These are phyloP conservation scores for Leptatherina wallacei DNA, from an alignment of 2,797 vertebrate species.

Conservation along the genomic window DNA sequence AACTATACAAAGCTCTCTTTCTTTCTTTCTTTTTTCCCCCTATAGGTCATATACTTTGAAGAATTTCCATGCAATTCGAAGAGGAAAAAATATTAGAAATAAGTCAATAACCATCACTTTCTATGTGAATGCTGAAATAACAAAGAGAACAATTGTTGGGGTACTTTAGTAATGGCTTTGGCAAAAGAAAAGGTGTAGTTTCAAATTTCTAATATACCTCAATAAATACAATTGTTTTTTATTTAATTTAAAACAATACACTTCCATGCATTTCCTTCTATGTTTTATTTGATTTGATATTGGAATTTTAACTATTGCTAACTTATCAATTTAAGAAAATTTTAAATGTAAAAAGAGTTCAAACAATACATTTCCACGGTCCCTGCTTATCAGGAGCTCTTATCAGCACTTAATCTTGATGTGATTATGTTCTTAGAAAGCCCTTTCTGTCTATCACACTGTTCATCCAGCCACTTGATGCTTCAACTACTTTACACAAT, in stretches of 20 bases:
- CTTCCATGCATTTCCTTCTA: not conserved
- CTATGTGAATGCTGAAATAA: not conserved
- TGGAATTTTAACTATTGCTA: not conserved
- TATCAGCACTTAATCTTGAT: not conserved
- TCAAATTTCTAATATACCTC: not conserved
- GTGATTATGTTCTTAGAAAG: not conserved
- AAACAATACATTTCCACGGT: not conserved
- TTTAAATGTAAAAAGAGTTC: not conserved
- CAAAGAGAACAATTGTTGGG: not conserved
- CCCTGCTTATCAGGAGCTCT: not conserved
- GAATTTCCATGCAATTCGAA: not conserved
- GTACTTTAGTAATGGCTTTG: not conserved
- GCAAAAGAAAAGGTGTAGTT: not conserved
- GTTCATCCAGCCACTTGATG: conserved; percentile 4
- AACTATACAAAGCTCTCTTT: too few species aligned
- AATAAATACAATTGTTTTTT: not conserved
- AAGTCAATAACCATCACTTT: not conserved
- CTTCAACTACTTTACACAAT: not conserved
- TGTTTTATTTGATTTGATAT: not conserved
- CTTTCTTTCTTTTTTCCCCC: too few species aligned
- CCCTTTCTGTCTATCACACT: not conserved
- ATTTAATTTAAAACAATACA: not conserved
- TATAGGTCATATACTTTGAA: not conserved
- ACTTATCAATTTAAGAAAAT: not conserved
- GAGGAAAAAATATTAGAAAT: not conserved